A percentile compares a stretch with the other conserved stretches of the same genome.
These are phyloP conservation scores for Gasteruption jaculator DNA, from an alignment of 2,888 invertebrate species.

Conservation along the genomic window DNA sequence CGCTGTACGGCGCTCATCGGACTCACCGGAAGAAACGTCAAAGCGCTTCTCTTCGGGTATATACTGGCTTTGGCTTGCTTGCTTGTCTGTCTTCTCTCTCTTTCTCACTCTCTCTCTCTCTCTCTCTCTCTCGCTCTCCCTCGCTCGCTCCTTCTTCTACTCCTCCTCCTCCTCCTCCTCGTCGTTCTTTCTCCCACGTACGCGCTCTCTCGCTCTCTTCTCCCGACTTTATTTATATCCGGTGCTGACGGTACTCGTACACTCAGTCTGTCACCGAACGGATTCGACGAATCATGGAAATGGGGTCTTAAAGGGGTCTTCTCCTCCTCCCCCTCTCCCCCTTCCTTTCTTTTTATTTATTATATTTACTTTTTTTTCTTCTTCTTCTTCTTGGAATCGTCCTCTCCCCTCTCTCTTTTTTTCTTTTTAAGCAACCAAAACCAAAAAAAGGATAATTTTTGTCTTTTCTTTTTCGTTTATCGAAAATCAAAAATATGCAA, in stretches of 20 bases:
- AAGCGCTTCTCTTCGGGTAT: conserved; percentile 19
- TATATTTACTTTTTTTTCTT: conserved; percentile 1
- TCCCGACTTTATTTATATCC: conserved; percentile 29
- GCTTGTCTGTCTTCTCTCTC: conserved; percentile 7
- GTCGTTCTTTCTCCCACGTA: conserved; percentile 9
- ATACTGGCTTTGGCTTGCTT: not conserved
- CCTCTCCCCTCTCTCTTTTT: not conserved
- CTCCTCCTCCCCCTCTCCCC: conserved; percentile 9
- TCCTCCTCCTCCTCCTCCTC: conserved; percentile 15
- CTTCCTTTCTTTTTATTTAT: not conserved
- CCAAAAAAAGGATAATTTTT: no score
- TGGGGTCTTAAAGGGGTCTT: not conserved
- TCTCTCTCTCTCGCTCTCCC: conserved; percentile 1
- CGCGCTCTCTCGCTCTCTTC: conserved; percentile 14
- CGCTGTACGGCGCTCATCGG: conserved; percentile 25
- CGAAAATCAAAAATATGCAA: no score
- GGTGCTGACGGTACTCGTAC: conserved; percentile 22
- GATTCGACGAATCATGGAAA: no score
- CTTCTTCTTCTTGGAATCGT: conserved; percentile 4
- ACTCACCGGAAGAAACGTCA: conserved; percentile 29
- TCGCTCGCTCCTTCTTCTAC: conserved; percentile 3
- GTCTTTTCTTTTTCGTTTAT: no score
- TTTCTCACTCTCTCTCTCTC: conserved; percentile 2
- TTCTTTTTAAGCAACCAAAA: no score
- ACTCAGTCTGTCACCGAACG: conserved; percentile 26